Evolutionary conservation across 1,140 invertebrate species (phyloP).

Genomic region (Rhopalosiphum padi): DNA sequence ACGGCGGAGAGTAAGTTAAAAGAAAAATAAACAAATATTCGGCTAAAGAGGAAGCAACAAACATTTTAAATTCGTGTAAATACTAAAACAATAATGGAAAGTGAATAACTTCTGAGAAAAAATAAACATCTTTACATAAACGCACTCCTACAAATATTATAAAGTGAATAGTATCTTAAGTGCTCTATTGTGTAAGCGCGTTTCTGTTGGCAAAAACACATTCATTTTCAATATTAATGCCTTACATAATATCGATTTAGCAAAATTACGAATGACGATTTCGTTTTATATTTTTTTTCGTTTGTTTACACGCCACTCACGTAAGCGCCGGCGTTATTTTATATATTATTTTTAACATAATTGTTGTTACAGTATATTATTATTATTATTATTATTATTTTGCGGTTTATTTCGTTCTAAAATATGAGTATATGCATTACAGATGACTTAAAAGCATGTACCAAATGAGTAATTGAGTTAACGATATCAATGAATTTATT

Average conservation of each 20-base stretch:
- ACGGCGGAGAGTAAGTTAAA: not conserved
- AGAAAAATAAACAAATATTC: not conserved
- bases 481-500: not conserved
- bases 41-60: not conserved
- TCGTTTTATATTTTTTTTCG: not conserved
- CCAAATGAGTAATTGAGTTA: not conserved
- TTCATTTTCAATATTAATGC: not conserved
- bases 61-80: not conserved
- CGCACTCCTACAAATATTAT: not conserved
- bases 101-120: not conserved
- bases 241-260: not conserved
- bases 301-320: not conserved
- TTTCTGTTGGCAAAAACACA: not conserved
- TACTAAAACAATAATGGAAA: constrained; percentile 4
- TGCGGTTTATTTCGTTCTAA: not conserved
- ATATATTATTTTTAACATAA: not conserved
- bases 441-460: not conserved
- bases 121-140: constrained; percentile 5
- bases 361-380: not conserved
- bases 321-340: not conserved
- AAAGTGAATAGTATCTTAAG: constrained; percentile 11
- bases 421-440: not conserved
- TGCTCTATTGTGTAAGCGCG: not conserved
- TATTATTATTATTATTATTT: too few relatives aligned
- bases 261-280: not conserved